A percentile compares a stretch with the other conserved stretches of the same genome.
These are phyloP conservation scores for Epinotia bilunana DNA, from an alignment of 2,888 invertebrate species.

Conservation along the genomic window DNA sequence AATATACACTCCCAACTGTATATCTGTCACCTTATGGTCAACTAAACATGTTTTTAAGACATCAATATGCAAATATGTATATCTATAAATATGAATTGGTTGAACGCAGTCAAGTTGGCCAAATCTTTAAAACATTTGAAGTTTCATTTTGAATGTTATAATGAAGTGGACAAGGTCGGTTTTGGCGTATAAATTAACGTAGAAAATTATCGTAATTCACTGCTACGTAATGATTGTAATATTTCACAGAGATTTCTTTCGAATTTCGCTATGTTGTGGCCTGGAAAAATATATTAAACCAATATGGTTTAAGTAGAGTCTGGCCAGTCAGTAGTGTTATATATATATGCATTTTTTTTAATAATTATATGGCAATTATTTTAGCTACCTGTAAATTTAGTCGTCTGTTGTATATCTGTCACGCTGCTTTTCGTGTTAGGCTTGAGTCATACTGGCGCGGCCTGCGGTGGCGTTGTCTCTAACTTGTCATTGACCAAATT, in stretches of 20 bases:
- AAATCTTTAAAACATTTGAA: not conserved
- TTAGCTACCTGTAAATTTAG: no score
- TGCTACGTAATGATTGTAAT: no score
- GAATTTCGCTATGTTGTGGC: not conserved
- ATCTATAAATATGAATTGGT: not conserved
- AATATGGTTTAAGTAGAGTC: not conserved
- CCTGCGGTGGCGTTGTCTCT: no score
- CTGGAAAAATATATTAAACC: not conserved
- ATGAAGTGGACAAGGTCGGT: not conserved
- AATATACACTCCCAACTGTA: not conserved
- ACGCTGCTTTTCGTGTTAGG: no score
- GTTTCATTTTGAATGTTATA: not conserved
- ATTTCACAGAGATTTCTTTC: not conserved
- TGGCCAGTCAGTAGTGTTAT: no score
- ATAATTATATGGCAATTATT: no score
- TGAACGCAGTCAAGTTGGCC: not conserved
- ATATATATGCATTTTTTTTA: no score
- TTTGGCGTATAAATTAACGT: not conserved
- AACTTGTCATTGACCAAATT: no score
- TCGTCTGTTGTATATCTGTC: no score
- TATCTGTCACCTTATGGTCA: not conserved
- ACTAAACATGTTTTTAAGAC: not conserved
- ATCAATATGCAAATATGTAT: not conserved
- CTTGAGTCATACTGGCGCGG: no score
- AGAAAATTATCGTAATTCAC: no score